Percentiles rank a stretch among this genome's conserved stretches.
Evolutionary conservation across 1,140 invertebrate genomes (phyloP).

Genomic region (Diorhabda sublineata): DNA sequence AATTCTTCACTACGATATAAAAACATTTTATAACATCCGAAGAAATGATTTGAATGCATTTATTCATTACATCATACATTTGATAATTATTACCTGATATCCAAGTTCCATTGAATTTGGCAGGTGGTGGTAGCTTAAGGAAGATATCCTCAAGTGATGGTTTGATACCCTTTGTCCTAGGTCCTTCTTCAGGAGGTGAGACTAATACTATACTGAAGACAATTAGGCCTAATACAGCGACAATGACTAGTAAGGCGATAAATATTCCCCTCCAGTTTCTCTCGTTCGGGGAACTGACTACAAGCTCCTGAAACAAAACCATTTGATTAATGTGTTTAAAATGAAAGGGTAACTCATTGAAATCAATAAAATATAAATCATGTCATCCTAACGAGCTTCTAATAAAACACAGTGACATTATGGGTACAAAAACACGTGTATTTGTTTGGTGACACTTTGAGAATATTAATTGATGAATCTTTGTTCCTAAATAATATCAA

Average conservation of each 20-base stretch:
- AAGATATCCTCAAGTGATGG: slow-evolving; percentile 65
- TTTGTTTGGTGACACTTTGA: no score
- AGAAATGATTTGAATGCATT: no score
- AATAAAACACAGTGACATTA: no score
- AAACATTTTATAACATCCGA: no score
- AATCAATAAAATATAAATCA: no score
- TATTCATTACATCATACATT: no score
- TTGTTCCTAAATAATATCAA: no score
- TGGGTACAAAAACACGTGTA: no score
- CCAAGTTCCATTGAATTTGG: slow-evolving; percentile 74
- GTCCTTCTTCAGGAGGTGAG: slow-evolving; percentile 68
- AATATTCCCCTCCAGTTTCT: slow-evolving; percentile 87
- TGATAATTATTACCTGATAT: slow-evolving; percentile 59
- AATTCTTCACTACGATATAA: no score
- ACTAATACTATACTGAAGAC: slow-evolving; percentile 82
- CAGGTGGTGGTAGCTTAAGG: slow-evolving; percentile 56
- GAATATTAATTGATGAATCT: no score
- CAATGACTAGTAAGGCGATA: slow-evolving; percentile 83
- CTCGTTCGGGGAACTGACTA: slow-evolving; percentile 72
- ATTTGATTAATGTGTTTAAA: not conserved
- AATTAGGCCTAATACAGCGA: slow-evolving; percentile 79
- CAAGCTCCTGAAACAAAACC: slow-evolving; percentile 62
- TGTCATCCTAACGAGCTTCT: no score
- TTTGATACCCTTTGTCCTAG: slow-evolving; percentile 60
- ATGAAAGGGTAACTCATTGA: not conserved